Base-by-base conservation (phyloP, 2,797 vertebrate genomes). In the Micromesistius poutassou region DNA sequence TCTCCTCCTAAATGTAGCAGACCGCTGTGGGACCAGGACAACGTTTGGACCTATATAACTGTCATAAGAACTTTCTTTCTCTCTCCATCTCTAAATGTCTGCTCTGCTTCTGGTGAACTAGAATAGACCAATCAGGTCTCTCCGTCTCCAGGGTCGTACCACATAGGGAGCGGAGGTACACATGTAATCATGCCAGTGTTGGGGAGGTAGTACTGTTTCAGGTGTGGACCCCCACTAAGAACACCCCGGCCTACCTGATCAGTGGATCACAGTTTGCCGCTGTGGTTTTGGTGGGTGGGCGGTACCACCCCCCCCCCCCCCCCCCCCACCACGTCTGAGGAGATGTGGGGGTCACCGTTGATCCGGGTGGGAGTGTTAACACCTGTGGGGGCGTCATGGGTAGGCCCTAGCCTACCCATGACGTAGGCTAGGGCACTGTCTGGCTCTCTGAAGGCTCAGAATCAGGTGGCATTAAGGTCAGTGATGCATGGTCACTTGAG, bases 1-100 rank as follows among this genome's bases (percentile, higher is more conserved):
- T 91, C 85, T 89, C 87, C 73, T 78, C 81, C 86, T 50, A 84
- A 86, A 85, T 89, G 90, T 92, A 91, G 90, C 90, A 88, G 86
- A 74, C 78, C 79, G 77, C 72, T 55, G 75, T 72, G 78, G 78
- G 83, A 87, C 84, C 84, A 83, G 81, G 84, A 87, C 85, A 78
- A 78, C 71, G 76, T 86, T 89, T 90, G 79, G 86, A 83, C 81
- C 85, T 89, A 76, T 85, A 8, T 66, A 80, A 77, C 78, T 71
- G 72, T 85, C 79, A 76, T 42, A 79, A 77, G 71, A 78, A 73
- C 73, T 68, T 68, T 9, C 16, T 50, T 1, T 42, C 40, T 7
- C 33, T 33, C 33, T 33, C 4, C 33, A 5, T 33, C 33, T 33
- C 6, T 33, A 22, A 25, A 28, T 28, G n/a, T 66, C 62, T 68